These are phyloP conservation scores for Eulemur coronatus DNA, from an alignment of 2,797 vertebrate genomes.

Conservation along the genomic window DNA sequence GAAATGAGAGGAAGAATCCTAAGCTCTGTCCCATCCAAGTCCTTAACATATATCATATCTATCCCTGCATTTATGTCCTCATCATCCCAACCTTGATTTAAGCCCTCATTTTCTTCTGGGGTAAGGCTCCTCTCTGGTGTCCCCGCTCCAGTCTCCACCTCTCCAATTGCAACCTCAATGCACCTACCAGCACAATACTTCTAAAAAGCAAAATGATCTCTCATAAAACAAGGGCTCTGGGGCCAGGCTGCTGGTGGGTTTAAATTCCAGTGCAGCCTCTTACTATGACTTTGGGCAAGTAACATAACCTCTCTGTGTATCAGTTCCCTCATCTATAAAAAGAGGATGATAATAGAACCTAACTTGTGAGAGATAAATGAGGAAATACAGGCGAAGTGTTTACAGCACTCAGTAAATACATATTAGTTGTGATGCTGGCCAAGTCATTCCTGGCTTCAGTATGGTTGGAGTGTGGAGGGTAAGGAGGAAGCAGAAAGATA, in stretches of 20 bases:
- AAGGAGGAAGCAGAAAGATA: neutral
- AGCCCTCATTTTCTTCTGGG: neutral
- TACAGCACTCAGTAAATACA: neutral
- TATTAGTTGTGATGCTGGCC: neutral
- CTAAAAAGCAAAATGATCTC: neutral
- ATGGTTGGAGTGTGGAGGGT: neutral
- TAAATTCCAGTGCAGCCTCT: neutral
- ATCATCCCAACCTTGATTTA: neutral
- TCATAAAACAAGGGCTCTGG: neutral
- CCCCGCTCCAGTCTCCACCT: neutral
- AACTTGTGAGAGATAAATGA: neutral
- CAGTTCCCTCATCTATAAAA: neutral
- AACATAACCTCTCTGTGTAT: neutral
- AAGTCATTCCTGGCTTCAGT: neutral
- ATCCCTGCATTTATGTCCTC: neutral
- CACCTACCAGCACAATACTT: neutral
- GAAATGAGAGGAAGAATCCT: neutral
- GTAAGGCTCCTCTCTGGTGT: neutral
- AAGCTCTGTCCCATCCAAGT: neutral
- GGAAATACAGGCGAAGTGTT: neutral
- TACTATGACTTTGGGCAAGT: neutral
- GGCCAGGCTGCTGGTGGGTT: neutral
- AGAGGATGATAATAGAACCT: neutral
- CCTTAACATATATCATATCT: neutral
- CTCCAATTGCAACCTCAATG: neutral